These are phyloP conservation scores for Acipenser transmontanus DNA, from an alignment of 2,797 vertebrate genomes.

Conservation along the genomic window DNA sequence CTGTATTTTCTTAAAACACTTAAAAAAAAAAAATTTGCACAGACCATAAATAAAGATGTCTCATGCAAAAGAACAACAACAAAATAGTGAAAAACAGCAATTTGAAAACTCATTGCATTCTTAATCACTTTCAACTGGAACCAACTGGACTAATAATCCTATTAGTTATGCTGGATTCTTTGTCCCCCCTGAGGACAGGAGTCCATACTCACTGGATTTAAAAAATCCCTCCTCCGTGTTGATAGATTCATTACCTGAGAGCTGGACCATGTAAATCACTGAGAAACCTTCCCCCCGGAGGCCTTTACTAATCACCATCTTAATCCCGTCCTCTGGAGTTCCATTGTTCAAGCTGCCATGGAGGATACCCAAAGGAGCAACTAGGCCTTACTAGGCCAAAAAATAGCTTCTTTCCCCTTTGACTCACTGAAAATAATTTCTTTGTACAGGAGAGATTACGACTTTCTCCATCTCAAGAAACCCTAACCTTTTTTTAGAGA, in stretches of 20 bases:
- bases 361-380: not conserved
- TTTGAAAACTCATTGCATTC: constrained; percentile 12
- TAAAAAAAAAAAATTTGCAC: too few relatives aligned
- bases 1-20: too few relatives aligned
- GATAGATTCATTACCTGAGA: constrained; percentile 3
- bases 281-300: not conserved
- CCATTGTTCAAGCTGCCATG: not conserved
- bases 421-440: not conserved
- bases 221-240: not conserved
- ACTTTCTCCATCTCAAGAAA: not conserved
- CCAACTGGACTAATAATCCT: constrained; percentile 35
- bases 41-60: too few relatives aligned
- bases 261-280: not conserved
- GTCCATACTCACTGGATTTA: constrained; percentile 6
- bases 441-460: not conserved
- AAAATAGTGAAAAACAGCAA: too few relatives aligned
- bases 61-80: too few relatives aligned
- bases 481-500: too few relatives aligned
- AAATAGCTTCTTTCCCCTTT: not conserved
- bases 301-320: not conserved
- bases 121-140: constrained; percentile 39
- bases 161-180: constrained; percentile 17
- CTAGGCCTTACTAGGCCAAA: not conserved
- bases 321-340: not conserved
- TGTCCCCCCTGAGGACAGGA: constrained; percentile 10